Evolutionary conservation across 2,113 vertebrate genomes (phyloP).

Genomic region (Pomatostomus ruficeps): DNA sequence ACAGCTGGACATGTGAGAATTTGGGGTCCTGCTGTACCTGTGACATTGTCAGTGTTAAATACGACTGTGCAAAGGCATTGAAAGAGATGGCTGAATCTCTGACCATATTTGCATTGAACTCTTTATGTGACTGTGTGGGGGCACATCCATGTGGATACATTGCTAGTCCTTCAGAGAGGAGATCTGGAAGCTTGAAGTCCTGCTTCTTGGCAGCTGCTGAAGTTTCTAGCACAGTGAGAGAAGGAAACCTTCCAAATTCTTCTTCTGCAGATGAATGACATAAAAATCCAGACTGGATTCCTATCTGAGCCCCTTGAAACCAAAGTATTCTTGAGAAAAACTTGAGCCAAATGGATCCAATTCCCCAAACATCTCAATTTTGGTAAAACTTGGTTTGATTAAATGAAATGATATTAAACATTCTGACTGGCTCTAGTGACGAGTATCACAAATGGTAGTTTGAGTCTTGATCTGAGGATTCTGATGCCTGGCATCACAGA

Average conservation of each 20-base stretch:
- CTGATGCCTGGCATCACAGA: not conserved
- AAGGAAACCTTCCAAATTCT: not conserved
- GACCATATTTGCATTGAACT: not conserved
- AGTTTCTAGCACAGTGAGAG: not conserved
- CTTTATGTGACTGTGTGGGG: not conserved
- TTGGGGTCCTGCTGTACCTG: not conserved
- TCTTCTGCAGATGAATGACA: not conserved
- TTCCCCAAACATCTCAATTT: not conserved
- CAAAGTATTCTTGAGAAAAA: not conserved
- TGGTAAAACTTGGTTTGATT: not conserved
- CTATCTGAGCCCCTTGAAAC: not conserved
- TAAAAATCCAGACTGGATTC: not conserved
- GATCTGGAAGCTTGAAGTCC: not conserved
- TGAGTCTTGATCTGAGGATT: not conserved
- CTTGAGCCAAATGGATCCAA: not conserved
- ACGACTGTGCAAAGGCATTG: not conserved
- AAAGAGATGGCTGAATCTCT: not conserved
- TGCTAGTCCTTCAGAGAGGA: not conserved
- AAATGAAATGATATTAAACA: not conserved
- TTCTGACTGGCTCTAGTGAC: not conserved
- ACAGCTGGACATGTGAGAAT: not conserved
- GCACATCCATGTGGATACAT: not conserved
- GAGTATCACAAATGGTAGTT: not conserved
- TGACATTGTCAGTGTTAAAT: not conserved
- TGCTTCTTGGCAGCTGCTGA: not conserved